Percentiles rank a stretch among this genome's conserved stretches.
phyloP scores from a whole-genome alignment of 2,888 invertebrate species.

The Agrenia bidenticulata region DNA sequence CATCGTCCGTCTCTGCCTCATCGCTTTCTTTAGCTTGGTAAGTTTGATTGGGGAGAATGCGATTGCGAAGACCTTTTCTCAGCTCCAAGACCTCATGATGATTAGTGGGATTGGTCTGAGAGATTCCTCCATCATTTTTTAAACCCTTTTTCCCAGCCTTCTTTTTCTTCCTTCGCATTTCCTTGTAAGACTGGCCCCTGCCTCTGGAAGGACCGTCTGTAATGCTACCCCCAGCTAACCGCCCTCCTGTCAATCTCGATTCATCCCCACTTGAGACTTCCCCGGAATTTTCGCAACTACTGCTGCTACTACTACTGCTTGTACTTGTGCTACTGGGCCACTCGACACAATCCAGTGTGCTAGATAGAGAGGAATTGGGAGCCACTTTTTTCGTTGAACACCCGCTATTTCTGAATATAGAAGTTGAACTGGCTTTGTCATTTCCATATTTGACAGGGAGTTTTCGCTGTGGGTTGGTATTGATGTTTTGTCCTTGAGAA shows the following conservation, averaged over 20 bases:
- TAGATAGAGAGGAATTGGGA: background rate
- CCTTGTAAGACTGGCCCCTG: constrained; percentile 3
- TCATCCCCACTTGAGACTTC: constrained; percentile 9
- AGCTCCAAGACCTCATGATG: no score
- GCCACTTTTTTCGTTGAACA: background rate
- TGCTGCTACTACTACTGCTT: constrained; percentile 13
- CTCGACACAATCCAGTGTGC: constrained; percentile 2
- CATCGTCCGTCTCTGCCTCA: constrained; percentile 22
- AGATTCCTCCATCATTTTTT: background rate
- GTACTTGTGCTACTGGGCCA: constrained; percentile 28
- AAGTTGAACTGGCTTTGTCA: background rate
- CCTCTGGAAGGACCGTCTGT: background rate
- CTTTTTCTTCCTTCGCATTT: background rate
- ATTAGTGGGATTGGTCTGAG: background rate
- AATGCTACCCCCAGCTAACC: background rate
- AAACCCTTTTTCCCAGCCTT: background rate
- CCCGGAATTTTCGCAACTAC: constrained; percentile 14
- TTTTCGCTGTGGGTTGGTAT: background rate
- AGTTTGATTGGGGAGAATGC: background rate
- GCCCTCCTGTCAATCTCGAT: background rate
- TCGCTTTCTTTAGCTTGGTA: constrained; percentile 6
- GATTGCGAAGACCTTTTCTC: background rate
- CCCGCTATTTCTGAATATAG: background rate
- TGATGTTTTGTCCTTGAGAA: constrained; percentile 1
- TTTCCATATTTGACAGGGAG: background rate